Conservation (phyloP, 2,797 vertebrate genomes). For the Lepilemur septentrionalis region DNA sequence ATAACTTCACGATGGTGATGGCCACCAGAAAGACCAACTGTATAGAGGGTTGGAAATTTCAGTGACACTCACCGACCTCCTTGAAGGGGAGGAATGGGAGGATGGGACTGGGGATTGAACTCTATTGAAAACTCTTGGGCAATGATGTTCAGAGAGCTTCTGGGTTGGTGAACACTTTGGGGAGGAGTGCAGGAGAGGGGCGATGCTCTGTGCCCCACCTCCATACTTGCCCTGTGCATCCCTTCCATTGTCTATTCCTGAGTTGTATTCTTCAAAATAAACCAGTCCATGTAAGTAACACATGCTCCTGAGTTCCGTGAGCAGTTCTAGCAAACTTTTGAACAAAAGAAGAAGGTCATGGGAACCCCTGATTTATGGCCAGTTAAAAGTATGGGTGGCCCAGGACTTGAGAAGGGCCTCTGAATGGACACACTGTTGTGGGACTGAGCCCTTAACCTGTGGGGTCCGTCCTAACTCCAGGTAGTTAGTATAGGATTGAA, state of each 20-base stretch:
- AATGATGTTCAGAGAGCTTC: background rate
- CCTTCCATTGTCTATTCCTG: background rate
- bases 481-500: background rate
- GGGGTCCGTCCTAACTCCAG: background rate
- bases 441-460: background rate
- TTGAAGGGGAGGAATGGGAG: background rate
- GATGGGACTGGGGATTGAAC: background rate
- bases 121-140: background rate
- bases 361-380: too few species aligned
- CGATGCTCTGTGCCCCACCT: background rate
- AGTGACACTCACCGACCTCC: background rate
- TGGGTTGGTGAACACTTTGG: background rate
- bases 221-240: too few species aligned
- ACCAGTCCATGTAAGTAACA: background rate
- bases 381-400: background rate
- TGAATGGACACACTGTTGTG: background rate
- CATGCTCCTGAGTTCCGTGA: too few species aligned
- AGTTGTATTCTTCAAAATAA: background rate
- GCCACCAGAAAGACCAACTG: background rate
- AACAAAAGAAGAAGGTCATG: too few species aligned
- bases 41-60: background rate
- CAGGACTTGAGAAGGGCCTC: background rate
- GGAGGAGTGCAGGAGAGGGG: too few species aligned
- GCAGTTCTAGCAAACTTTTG: too few species aligned
- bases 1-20: background rate